phyloP scores from a whole-genome alignment of 2,888 invertebrate species.

The Meiosimyza platycephala region DNA sequence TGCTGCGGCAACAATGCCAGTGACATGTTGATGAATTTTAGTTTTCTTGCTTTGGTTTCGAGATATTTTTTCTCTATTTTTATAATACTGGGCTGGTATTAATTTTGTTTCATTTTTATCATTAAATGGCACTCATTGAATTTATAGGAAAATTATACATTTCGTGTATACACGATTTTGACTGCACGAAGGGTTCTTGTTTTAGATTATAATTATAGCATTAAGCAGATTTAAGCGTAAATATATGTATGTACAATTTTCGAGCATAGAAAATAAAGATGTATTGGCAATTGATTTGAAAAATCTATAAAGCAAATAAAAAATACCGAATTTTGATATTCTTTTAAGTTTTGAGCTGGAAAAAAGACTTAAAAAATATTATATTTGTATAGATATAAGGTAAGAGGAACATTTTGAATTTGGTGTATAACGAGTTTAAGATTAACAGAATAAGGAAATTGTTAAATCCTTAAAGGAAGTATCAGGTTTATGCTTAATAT shows the following conservation, averaged over 20 bases:
- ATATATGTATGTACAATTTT: background rate
- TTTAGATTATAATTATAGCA: background rate
- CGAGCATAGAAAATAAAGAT: constrained; percentile 41
- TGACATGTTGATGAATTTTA: background rate
- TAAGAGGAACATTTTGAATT: too few relatives aligned
- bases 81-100: background rate
- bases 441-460: too few relatives aligned
- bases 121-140: constrained; percentile 3
- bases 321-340: too few relatives aligned
- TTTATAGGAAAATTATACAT: background rate
- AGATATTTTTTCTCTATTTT: too few relatives aligned
- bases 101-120: background rate
- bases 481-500: too few relatives aligned
- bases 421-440: too few relatives aligned
- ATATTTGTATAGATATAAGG: too few relatives aligned
- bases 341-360: too few relatives aligned
- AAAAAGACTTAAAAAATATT: too few relatives aligned
- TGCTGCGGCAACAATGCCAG: background rate
- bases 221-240: background rate
- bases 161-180: background rate
- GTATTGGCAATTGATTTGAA: constrained; percentile 55
- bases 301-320: constrained; percentile 47
- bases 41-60: too few relatives aligned
- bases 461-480: too few relatives aligned
- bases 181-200: constrained; percentile 9